Evolutionary conservation across 2,113 vertebrate genomes (phyloP).

Genomic region (Phyllostomus discolor): DNA sequence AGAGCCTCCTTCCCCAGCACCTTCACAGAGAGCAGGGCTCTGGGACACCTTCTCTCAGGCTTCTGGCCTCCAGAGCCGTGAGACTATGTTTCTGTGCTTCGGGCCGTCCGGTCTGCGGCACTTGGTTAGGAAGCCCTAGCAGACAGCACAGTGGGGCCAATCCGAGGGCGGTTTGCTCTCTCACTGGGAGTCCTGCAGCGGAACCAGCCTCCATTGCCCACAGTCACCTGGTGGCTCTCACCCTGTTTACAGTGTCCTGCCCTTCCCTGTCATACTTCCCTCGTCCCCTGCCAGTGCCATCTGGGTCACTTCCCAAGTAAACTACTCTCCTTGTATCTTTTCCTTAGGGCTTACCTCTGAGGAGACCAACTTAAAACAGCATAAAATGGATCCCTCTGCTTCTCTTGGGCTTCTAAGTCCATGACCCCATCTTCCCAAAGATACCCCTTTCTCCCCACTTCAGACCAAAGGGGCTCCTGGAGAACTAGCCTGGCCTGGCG

Average conservation of each 20-base stretch:
- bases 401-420: background rate
- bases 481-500: background rate
- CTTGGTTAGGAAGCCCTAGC: background rate
- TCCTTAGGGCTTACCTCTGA: background rate
- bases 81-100: too few relatives aligned
- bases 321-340: background rate
- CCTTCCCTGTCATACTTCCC: background rate
- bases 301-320: background rate
- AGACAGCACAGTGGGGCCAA: background rate
- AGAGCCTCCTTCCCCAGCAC: background rate
- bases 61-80: too few relatives aligned
- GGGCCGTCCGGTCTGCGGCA: background rate
- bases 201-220: accelerated
- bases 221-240: background rate
- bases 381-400: background rate
- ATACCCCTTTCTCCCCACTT: background rate
- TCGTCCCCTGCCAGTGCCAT: too few relatives aligned
- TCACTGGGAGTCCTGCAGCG: background rate
- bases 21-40: accelerated
- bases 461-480: background rate
- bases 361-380: background rate
- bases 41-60: background rate
- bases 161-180: background rate
- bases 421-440: too few relatives aligned
- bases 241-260: background rate